Conservation (phyloP, 2,113 vertebrate species). For the Hystrix cristata region DNA sequence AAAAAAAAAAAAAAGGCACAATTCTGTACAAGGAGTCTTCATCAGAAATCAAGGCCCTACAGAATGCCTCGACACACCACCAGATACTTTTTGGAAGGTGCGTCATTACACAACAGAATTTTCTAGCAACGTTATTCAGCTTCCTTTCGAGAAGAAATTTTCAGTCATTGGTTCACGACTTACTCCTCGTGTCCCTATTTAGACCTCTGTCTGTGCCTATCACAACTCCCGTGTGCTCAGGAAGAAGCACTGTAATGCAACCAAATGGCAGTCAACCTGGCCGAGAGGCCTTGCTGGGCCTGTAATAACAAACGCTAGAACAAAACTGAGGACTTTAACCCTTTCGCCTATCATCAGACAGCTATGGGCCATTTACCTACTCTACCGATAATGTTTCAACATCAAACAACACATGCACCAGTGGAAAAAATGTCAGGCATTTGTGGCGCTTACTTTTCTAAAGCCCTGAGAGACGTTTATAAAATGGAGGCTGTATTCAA, state of each 20-base stretch:
- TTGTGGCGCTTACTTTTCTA: neutral
- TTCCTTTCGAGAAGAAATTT: conserved; percentile 4
- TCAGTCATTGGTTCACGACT: conserved; percentile 9
- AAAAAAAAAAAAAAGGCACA: neutral
- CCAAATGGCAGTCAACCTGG: neutral
- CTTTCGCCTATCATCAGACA: neutral
- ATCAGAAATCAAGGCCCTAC: neutral
- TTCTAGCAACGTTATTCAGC: neutral
- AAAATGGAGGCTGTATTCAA: conserved; percentile 37
- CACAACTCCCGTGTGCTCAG: neutral
- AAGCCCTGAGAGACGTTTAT: conserved; percentile 35
- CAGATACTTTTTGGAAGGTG: conserved; percentile 14
- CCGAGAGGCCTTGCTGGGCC: neutral
- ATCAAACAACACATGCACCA: neutral
- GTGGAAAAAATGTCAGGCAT: conserved; percentile 6
- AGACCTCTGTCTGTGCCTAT: neutral
- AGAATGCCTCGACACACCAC: neutral
- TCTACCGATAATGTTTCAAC: neutral
- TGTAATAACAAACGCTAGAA: neutral
- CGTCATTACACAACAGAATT: neutral
- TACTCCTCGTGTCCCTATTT: neutral
- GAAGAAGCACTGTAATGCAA: conserved; percentile 16
- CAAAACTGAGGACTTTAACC: neutral
- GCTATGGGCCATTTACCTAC: neutral
- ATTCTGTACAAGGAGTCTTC: neutral